Conservation (phyloP, 2,888 invertebrate genomes). For the Mesorhabditis sp. region DNA sequence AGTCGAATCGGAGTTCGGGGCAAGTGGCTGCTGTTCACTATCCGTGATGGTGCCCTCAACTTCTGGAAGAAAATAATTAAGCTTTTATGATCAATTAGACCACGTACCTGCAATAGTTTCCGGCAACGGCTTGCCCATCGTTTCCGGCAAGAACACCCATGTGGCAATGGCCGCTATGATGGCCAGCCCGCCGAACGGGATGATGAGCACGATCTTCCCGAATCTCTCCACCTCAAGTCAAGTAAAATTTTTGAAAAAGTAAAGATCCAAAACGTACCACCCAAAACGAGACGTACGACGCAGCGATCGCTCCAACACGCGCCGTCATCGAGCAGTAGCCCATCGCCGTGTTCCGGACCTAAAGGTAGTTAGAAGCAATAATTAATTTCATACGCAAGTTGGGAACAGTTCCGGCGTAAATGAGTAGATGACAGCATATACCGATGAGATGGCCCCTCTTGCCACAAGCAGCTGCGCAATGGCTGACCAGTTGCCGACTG, state of each 20-base stretch:
- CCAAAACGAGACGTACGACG: conserved; percentile 73
- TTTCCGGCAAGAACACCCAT: conserved; percentile 52
- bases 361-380: not conserved
- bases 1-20: too few relatives aligned
- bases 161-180: conserved; percentile 46
- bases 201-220: conserved; percentile 50
- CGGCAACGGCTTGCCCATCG: conserved; percentile 46
- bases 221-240: conserved; percentile 38
- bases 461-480: conserved; percentile 70
- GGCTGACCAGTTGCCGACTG: conserved; percentile 27
- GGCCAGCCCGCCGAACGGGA: conserved; percentile 50
- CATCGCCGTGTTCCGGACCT: conserved; percentile 78
- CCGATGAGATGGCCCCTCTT: conserved; percentile 76
- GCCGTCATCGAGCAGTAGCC: conserved; percentile 81
- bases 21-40: too few relatives aligned
- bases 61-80: too few relatives aligned
- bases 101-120: conserved; percentile 46
- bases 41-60: too few relatives aligned
- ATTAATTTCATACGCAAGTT: conserved; percentile 61
- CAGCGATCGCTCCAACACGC: conserved; percentile 78
- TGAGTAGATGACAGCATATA: conserved; percentile 80
- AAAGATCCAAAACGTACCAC: conserved; percentile 34
- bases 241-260: not conserved
- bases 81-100: too few relatives aligned
- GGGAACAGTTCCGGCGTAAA: conserved; percentile 85